Base-by-base conservation (phyloP, 2,888 invertebrate species). In the Julus scandinavius region DNA sequence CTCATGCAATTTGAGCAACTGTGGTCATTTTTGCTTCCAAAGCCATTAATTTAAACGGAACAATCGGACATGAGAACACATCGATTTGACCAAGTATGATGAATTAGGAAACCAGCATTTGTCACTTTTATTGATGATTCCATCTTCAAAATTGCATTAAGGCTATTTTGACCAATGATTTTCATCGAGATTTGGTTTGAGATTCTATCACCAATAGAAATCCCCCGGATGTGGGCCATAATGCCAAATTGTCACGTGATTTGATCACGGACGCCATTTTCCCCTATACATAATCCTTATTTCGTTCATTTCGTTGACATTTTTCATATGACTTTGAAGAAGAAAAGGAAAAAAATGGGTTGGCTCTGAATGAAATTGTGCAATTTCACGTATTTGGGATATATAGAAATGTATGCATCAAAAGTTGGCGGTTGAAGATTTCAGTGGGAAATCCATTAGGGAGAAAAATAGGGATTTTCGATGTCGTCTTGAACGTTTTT, bases 391-490 rank as follows among this genome's bases (percentile, higher is more conserved):
- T n/a, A n/a, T 63, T 45, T 54, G 63, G 63, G 7, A 3, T 63
- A 5, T n/a, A n/a, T n/a, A n/a, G n/a, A 6, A 45, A 45, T 2
- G 63, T 17, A 2, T 63, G 63, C 63, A 63, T 63, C 63, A n/a
- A 63, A 54, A 15, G 63, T 63, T 63, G 63, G 7, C 2, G 17
- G 17, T n/a, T 63, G 63, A 63, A n/a, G 2, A 63, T 63, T 63
- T 2, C 17, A n/a, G 17, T n/a, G 3, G n/a, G 63, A n/a, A 17
- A 63, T n/a, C 63, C 63, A 63, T 63, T 63, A 63, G 63, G 6
- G n/a, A 63, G 6, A 17, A 63, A 63, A 63, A 63, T 63, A 63
- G 63, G n/a, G n/a, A 63, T 63, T 63, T n/a, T n/a, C 63, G 63
- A 63, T 63, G 63, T 17, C 63, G n/a, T 63, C n/a, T 63, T 1